Base-by-base conservation (phyloP, 2,797 vertebrate species). In the Pempheris klunzingeri region DNA sequence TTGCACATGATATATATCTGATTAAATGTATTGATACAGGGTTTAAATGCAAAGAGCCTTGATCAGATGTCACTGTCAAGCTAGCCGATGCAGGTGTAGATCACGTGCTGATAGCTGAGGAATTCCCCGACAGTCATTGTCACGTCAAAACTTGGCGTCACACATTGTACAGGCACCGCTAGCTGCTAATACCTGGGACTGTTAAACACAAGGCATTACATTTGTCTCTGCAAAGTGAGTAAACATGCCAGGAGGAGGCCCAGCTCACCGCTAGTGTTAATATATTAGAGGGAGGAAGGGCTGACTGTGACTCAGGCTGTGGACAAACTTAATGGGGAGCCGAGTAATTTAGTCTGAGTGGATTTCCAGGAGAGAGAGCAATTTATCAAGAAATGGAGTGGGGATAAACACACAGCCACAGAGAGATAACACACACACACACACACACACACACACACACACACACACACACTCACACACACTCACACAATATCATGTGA, bases 331-430 rank as follows among this genome's bases (percentile, higher is more conserved):
- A 85, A 83, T 77, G 71, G 76, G 57, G 64, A 76, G 73, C 83
- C 71, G 77, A 84, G 74, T 82, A 18, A 90, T 90, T 88, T 88
- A 82, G 86, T 72, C 69, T 77, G 85, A 88, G 84, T 81, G 70
- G 81, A 83, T 89, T 88, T 90, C 71, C 83, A 85, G 73, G 63
- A 77, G 80, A 82, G 81, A 76, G 66, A 81, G 84, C 81, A 79
- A 90, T 91, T 85, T 71, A 81, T 89, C 78, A 87, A 81, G 77
- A 85, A 76, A 72, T 58, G n/a, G 69, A 78, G 70, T 71, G 72
- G 44, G 54, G 20, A 60, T 49, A 78, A 62, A 80, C 61, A 78
- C 75, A 74, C 54, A 54, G n/a, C n/a, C n/a, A n/a, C n/a, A n/a
- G n/a, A n/a, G n/a, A n/a, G n/a, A n/a, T n/a, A 30, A 60, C 50